These are phyloP conservation scores for Venusia cambrica DNA, from an alignment of 2,888 invertebrate genomes.

Conservation along the genomic window DNA sequence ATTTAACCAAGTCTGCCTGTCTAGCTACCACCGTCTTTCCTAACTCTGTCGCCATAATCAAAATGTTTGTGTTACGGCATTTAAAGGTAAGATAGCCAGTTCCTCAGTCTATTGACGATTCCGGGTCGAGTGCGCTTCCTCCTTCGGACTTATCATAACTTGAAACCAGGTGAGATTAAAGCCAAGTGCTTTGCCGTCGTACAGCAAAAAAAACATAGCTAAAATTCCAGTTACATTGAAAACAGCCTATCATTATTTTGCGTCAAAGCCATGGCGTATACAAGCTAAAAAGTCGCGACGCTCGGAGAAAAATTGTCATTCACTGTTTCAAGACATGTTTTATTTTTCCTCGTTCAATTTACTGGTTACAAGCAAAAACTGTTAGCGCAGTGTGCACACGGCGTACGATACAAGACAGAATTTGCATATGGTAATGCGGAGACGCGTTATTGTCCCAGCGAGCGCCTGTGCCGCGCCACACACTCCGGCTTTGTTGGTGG, in stretches of 20 bases:
- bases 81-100: too few relatives aligned
- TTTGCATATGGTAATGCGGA: constrained; percentile 68
- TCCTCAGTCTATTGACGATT: too few relatives aligned
- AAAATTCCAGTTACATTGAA: constrained; percentile 15
- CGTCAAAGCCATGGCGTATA: too few relatives aligned
- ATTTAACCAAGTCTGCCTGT: too few relatives aligned
- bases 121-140: too few relatives aligned
- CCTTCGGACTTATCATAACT: too few relatives aligned
- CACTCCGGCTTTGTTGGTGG: constrained; percentile 48
- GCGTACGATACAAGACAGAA: constrained; percentile 50
- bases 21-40: too few relatives aligned
- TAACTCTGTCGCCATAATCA: too few relatives aligned
- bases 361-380: constrained; percentile 59
- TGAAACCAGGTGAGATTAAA: too few relatives aligned
- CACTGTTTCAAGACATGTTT: constrained; percentile 25
- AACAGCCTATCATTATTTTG: too few relatives aligned
- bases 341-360: constrained; percentile 38
- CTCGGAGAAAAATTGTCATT: constrained; percentile 27
- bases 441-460: constrained; percentile 36
- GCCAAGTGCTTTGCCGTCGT: too few relatives aligned
- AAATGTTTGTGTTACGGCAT: too few relatives aligned
- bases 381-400: constrained; percentile 49
- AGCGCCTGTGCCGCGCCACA: constrained; percentile 39
- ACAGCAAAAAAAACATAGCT: constrained; percentile 7
- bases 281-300: constrained; percentile 16